A percentile compares a stretch with the other conserved stretches of the same genome.
These are phyloP conservation scores for Euura lappo DNA, from an alignment of 1,140 invertebrate genomes.

Conservation along the genomic window DNA sequence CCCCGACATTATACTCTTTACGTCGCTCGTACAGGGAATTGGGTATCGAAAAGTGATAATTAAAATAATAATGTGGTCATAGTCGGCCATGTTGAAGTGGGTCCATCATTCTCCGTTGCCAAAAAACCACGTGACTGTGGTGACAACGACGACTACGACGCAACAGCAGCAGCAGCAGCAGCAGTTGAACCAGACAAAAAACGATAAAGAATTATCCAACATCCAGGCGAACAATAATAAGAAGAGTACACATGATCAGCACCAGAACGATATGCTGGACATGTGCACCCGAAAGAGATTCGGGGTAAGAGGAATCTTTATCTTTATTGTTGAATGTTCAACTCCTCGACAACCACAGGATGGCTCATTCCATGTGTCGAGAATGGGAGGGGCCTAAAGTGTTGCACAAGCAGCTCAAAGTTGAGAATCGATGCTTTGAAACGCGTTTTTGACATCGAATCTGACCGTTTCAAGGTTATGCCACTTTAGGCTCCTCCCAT, in stretches of 20 bases:
- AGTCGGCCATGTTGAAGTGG: constrained; percentile 55
- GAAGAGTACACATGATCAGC: neutral
- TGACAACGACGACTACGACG: constrained; percentile 9
- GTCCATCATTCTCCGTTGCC: constrained; percentile 50
- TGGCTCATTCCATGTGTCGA: too few species aligned
- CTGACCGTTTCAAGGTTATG: too few species aligned
- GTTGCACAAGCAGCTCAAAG: too few species aligned
- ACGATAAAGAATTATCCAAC: constrained; percentile 11
- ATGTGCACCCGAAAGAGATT: constrained; percentile 29
- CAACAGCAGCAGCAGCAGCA: constrained; percentile 2
- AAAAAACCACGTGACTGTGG: constrained; percentile 39
- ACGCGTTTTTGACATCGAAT: too few species aligned
- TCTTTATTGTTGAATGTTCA: neutral
- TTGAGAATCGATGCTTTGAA: too few species aligned
- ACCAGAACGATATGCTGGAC: constrained; percentile 30
- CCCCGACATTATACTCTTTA: neutral
- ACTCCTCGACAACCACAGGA: too few species aligned
- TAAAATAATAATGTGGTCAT: constrained; percentile 2
- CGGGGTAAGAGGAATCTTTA: constrained; percentile 32
- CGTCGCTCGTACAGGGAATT: neutral
- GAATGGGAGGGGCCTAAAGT: too few species aligned
- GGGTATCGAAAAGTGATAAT: neutral
- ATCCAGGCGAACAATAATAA: neutral
- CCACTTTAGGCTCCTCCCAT: too few species aligned
- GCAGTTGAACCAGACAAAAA: constrained; percentile 13